Evolutionary conservation across 2,888 invertebrate species (phyloP), one percentile per base, ranked within the genome.

Genomic region (Brenthis hecate): DNA sequence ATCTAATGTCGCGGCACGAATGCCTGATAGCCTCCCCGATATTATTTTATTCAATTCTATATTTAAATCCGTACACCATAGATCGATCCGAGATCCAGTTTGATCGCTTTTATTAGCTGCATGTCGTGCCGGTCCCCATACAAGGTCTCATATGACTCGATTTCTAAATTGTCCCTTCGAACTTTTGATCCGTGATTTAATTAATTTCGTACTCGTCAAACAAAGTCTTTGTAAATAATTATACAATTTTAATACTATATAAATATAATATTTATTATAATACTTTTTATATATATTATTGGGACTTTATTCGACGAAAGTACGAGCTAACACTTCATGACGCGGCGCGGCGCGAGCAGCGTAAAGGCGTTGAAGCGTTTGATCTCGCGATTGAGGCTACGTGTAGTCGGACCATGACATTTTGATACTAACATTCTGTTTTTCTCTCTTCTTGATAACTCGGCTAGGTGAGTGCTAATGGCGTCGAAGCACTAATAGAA

Each of bases 391-490:
- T 89, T 87, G 88, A 82, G 85, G 83, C 78, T 83, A 82, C 84
- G 88, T 87, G 88, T 89, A 85, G 84, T 88, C 89, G 90, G 89
- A 88, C 87, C 87, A 88, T 87, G 89, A 88, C 91, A 90, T 92
- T 91, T 88, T 85, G 92, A 92, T 93, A 95, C 94, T 94, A 94
- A 95, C 94, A 94, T 94, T 94, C 94, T 94, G 94, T 94, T 94
- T 94, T 94, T 94, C 93, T 94, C 94, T 94, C 94, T 94, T 94
- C 94, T 94, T 94, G 94, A 94, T 94, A 94, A 94, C 94, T 94
- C 93, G 94, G 94, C 94, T 95, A 95, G 95, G 95, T 95, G 95
- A 95, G 95, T 95, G 96, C 95, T 95, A 95, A 95, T 94, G 93
- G 93, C 93, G 91, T 87, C 85, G 92, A 86, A 90, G 91, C 88